These are phyloP conservation scores for Erebia palarica DNA, from an alignment of 2,888 invertebrate genomes.

Conservation along the genomic window DNA sequence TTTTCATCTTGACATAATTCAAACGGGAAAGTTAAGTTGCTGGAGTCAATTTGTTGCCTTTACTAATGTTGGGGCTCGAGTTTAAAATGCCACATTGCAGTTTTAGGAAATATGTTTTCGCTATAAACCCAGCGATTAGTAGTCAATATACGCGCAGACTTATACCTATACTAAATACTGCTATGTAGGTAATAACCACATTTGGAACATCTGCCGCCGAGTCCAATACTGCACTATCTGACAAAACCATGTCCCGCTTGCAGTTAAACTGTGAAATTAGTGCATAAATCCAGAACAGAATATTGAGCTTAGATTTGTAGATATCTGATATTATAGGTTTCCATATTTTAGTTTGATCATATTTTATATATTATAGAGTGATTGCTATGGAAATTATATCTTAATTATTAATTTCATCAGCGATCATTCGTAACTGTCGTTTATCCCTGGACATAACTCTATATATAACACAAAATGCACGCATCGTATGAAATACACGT, in stretches of 20 bases:
- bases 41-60: conserved; percentile 17
- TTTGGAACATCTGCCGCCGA: conserved; percentile 49
- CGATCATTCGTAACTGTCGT: too few species aligned
- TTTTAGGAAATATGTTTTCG: neutral
- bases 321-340: neutral
- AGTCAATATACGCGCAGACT: too few species aligned
- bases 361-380: too few species aligned
- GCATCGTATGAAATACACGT: too few species aligned
- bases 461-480: too few species aligned
- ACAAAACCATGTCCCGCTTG: conserved; percentile 53
- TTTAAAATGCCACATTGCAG: conserved; percentile 13
- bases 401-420: too few species aligned
- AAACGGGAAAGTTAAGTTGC: conserved; percentile 34
- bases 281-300: conserved; percentile 59
- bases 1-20: conserved; percentile 38
- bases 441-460: too few species aligned
- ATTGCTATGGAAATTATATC: too few species aligned
- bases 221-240: conserved; percentile 57
- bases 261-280: conserved; percentile 58
- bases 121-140: too few species aligned
- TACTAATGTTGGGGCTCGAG: conserved; percentile 4
- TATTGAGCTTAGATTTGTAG: conserved; percentile 39
- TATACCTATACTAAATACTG: neutral
- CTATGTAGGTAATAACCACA: conserved; percentile 43
- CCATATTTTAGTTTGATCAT: too few species aligned